Percentiles rank a stretch among this genome's conserved stretches.
Evolutionary conservation across 1,140 invertebrate species (phyloP).

Genomic region (Musca vetustissima): DNA sequence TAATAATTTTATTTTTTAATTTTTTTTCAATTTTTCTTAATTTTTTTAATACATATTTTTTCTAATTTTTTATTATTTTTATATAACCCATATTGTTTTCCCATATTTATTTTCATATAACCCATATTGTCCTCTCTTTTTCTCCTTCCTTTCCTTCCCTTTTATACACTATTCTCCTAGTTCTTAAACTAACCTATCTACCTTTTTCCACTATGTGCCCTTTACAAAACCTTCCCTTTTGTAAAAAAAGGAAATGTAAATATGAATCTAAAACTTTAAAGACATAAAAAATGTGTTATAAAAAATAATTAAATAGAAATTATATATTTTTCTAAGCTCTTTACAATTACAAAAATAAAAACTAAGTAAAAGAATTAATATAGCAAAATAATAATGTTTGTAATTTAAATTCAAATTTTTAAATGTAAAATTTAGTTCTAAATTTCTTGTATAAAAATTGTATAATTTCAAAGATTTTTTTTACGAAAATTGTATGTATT

Average conservation of each 20-base stretch:
- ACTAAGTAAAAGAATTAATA: neutral
- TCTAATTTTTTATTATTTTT: too few relatives aligned
- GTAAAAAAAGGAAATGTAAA: neutral
- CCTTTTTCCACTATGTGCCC: neutral
- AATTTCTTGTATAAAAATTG: constrained; percentile 1
- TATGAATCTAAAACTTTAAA: neutral
- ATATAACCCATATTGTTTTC: too few relatives aligned
- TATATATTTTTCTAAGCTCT: constrained; percentile 18
- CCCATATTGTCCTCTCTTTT: too few relatives aligned
- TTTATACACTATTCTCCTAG: neutral
- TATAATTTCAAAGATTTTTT: too few relatives aligned
- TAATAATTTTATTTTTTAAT: too few relatives aligned
- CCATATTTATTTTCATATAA: too few relatives aligned
- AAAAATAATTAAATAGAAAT: neutral
- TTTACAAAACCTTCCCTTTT: neutral
- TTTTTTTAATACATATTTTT: too few relatives aligned
- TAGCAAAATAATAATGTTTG: neutral
- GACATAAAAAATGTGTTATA: neutral
- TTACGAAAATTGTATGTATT: neutral
- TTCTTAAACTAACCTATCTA: too few relatives aligned
- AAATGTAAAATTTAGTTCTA: neutral
- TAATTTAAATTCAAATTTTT: neutral
- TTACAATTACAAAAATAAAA: constrained; percentile 4
- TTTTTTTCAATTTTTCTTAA: too few relatives aligned
- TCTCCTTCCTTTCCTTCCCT: too few relatives aligned